A percentile compares a stretch with the other conserved stretches of the same genome.
These are phyloP conservation scores for Drosophila sp. DNA, from an alignment of 1,140 invertebrate genomes.

Conservation along the genomic window DNA sequence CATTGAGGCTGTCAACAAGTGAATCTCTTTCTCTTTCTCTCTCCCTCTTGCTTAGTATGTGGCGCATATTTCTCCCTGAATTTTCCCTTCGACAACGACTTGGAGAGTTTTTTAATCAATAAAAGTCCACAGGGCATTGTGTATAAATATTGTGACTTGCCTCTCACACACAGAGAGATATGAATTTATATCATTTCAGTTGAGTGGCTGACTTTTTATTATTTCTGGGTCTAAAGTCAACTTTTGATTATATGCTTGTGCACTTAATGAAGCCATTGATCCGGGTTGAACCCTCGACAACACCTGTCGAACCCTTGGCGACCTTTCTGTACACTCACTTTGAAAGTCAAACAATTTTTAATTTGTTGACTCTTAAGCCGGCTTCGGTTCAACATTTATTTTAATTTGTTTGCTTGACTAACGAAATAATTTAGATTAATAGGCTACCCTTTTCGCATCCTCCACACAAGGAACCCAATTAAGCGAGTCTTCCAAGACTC, in stretches of 20 bases:
- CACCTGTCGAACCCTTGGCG: slow-evolving; percentile 53
- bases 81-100: slow-evolving; percentile 6
- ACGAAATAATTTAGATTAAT: slow-evolving; percentile 79
- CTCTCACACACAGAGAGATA: slow-evolving; percentile 43
- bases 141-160: slow-evolving; percentile 71
- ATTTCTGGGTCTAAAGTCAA: neutral
- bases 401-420: slow-evolving; percentile 71
- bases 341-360: slow-evolving; percentile 27
- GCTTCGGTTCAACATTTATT: slow-evolving; percentile 67
- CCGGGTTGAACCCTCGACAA: slow-evolving; percentile 41
- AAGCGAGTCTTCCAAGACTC: slow-evolving; percentile 29
- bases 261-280: slow-evolving; percentile 64
- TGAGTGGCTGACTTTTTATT: neutral
- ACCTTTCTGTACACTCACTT: slow-evolving; percentile 31
- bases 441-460: slow-evolving; percentile 31
- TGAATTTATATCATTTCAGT: slow-evolving; percentile 61
- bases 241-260: slow-evolving; percentile 7
- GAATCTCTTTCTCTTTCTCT: slow-evolving; percentile 15
- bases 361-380: slow-evolving; percentile 61
- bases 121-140: slow-evolving; percentile 66
- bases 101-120: slow-evolving; percentile 75
- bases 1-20: slow-evolving; percentile 69
- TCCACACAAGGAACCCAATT: too few species aligned
- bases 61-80: neutral
- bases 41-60: too few species aligned